Evolutionary conservation across 2,888 invertebrate genomes (phyloP).

Genomic region (Ceraclea dissimilis): DNA sequence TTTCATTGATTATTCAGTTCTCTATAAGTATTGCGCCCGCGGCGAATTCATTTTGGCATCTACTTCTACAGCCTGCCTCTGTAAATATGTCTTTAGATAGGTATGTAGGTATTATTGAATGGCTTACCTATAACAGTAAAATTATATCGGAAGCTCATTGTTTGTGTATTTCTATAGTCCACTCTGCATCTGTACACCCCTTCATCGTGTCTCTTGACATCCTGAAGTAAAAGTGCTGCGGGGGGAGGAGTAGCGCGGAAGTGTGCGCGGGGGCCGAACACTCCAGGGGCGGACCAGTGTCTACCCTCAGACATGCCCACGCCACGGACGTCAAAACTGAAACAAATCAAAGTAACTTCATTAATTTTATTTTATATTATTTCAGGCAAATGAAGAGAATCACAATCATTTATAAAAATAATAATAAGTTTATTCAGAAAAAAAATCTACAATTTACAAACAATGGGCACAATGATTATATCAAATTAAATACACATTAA

Average conservation of each 20-base stretch:
- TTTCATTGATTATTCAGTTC: no score
- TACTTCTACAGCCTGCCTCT: no score
- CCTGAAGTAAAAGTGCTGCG: constrained; percentile 65
- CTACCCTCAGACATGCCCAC: constrained; percentile 70
- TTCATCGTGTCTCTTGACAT: constrained; percentile 81
- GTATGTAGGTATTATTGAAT: no score
- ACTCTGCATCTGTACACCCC: constrained; percentile 85
- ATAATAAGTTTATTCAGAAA: no score
- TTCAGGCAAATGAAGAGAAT: no score
- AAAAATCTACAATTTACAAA: no score
- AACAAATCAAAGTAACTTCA: constrained; percentile 30
- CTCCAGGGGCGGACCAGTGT: constrained; percentile 79
- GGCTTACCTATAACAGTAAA: constrained; percentile 82
- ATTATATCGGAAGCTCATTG: constrained; percentile 82
- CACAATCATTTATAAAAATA: no score
- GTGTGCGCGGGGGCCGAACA: constrained; percentile 80
- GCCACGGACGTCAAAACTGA: constrained; percentile 80
- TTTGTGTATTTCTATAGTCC: constrained; percentile 85
- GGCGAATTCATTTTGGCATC: no score
- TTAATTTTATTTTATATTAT: neutral
- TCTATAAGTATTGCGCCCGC: no score
- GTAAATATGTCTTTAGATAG: no score
- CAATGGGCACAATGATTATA: no score
- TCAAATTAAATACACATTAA: no score
- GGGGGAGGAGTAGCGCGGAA: constrained; percentile 73